Base-by-base conservation (phyloP, 2,797 vertebrate species). In the Avahi laniger region DNA sequence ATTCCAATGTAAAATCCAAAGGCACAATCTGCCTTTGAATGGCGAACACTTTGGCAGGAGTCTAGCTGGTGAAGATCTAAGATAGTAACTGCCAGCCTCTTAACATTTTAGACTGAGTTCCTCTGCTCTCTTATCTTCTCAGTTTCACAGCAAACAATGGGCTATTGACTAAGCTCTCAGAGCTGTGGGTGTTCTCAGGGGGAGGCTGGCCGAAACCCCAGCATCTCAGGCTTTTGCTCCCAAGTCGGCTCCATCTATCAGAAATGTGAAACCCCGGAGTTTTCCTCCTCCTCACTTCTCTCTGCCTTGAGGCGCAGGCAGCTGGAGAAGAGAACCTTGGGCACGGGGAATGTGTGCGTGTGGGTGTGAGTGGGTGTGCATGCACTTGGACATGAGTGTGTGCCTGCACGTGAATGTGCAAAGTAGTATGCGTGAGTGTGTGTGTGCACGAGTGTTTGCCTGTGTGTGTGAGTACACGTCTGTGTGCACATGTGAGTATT, bases 171-270 rank as follows among this genome's bases (percentile, higher is more conserved):
- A 26, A 91, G 78, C 67, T 46, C 93, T 85, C 84, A 54, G 89
- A 97, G 57, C 87, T 38, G 94, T 92, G 94, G 94, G 96, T 94
- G 96, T 97, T 94, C 97, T 89, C 89, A 10, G 80, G 93, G 96
- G 86, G 92, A 95, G 97, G 87, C 79, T 0, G 0, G 54, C 76
- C 93, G 84, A 86, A 93, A 59, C 72, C 12, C 38, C 22, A 24
- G 52, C 52, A 18, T 59, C 93, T 61, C 78, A 4, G 76, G 84
- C 95, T 96, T 93, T 82, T 67, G 28, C 86, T 94, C 81, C 57
- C 52, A 52, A 90, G 33, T 65, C 20, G 9, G 30, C 46, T 93
- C 65, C 26, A 10, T 79, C 35, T 61, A 41, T 61, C 59, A 63
- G 96, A 90, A 93, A 93, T 28, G 33, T 9, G 84, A 97, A 92